Evolutionary conservation across 2,797 vertebrate genomes (phyloP), one percentile per base, ranked within the genome.

Genomic region (Lindbergichthys nudifrons): DNA sequence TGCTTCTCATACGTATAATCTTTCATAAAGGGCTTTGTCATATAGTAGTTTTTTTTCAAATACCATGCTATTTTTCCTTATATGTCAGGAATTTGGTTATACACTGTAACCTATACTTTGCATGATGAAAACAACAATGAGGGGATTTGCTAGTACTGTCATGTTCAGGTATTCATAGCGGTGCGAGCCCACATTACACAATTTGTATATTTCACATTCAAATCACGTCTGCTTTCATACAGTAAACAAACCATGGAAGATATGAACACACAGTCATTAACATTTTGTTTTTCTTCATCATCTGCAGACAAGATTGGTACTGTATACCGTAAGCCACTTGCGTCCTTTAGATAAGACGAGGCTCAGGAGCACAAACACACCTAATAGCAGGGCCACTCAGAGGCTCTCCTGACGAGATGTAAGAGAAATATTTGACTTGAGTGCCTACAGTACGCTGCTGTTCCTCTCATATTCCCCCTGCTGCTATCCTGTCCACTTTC

Each of bases 381-480:
- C 67, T 83, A 83, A 81, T 80, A 82, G 70, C 65, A 77, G 78
- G 57, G 47, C 56, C 77, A 84, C 87, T 89, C 71, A 71, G 73
- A 77, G 57, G 63, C 79, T 85, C 75, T 88, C 64, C 73, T 69
- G 75, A 51, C 57, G 69, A 84, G 46, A 84, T 88, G 88, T 82
- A 83, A 78, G 86, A 73, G 83, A 89, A 83, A 89, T 81, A 86
- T 85, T 84, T 77, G 65, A 73, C 83, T 87, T 72, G 83, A 88
- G 75, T 88, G 81, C 81, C 83, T 77, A 84, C 21, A 21, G 21
- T 21, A 21, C 61, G 21, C 78, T 52, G 53, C 70, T 75, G 74
- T 77, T 68, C 67, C 79, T 77, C 82, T 84, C 80, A 68, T 60
- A 63, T 11, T 26, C 45, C 42, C 4, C 18, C 36, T 36, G 42